Conservation (phyloP, 2,888 invertebrate species). For the Drosophila austrosaltans region DNA sequence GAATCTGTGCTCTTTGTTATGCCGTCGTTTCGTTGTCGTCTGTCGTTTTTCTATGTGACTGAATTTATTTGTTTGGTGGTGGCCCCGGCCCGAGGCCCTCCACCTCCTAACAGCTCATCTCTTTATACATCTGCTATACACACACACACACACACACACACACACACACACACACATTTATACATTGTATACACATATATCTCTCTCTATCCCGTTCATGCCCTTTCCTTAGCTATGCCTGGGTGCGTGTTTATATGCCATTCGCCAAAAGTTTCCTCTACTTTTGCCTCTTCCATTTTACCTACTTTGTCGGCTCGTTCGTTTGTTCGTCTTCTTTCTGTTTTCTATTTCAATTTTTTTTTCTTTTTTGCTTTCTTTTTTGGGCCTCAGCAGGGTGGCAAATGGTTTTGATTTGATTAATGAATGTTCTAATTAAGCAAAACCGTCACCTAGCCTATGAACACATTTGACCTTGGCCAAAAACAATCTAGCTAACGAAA, state of each 20-base stretch:
- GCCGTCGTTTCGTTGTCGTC: constrained; percentile 67
- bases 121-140: background rate
- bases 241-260: constrained; percentile 73
- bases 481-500: constrained; percentile 50
- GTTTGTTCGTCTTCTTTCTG: constrained; percentile 27
- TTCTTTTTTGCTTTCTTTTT: constrained; percentile 27
- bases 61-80: constrained; percentile 63
- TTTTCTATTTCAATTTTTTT: constrained; percentile 5
- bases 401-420: constrained; percentile 83
- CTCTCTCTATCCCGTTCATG: background rate
- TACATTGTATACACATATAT: background rate
- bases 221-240: constrained; percentile 11
- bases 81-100: background rate
- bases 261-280: constrained; percentile 71
- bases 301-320: constrained; percentile 25
- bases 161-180: background rate
- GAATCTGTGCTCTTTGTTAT: constrained; percentile 77
- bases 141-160: background rate
- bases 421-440: constrained; percentile 82
- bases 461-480: constrained; percentile 76
- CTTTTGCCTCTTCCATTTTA: constrained; percentile 27
- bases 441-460: constrained; percentile 75
- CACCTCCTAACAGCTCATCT: background rate
- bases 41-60: constrained; percentile 74
- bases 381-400: constrained; percentile 73